Conservation (phyloP, 2,888 invertebrate genomes). For the Troides helena region DNA sequence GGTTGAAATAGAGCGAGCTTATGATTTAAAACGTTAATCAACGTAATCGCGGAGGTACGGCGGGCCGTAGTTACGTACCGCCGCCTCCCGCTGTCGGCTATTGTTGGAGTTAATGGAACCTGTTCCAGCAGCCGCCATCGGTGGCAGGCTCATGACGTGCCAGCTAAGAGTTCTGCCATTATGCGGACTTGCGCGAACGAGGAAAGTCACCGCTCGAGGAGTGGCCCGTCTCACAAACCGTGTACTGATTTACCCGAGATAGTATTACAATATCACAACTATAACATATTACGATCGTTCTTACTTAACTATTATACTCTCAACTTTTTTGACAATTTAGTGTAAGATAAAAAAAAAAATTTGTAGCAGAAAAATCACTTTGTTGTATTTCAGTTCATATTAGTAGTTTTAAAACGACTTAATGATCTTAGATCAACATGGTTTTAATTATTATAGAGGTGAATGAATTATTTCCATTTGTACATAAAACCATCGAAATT, state of each 20-base stretch:
- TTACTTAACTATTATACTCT: no score
- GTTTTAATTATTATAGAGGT: no score
- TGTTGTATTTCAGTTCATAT: no score
- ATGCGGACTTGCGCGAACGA: conserved; percentile 3
- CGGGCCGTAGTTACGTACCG: conserved; percentile 3
- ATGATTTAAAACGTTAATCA: conserved; percentile 19
- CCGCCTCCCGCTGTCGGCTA: conserved; percentile 7
- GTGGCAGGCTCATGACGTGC: conserved; percentile 8
- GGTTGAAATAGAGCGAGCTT: background rate
- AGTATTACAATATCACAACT: background rate
- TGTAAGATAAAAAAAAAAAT: no score
- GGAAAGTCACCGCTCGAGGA: background rate
- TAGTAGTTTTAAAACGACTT: no score
- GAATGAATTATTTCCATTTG: no score
- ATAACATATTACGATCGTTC: no score
- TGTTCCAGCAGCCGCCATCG: conserved; percentile 9
- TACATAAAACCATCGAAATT: no score
- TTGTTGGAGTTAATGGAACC: conserved; percentile 20
- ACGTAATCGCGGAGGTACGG: background rate
- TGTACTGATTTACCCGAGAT: background rate
- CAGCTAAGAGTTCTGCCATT: conserved; percentile 11
- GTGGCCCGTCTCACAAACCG: conserved; percentile 6
- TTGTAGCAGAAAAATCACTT: no score
- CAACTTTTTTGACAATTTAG: no score
- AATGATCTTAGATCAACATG: no score